Percentiles rank a stretch among this genome's conserved stretches.
Evolutionary conservation across 2,113 vertebrate species (phyloP).

Genomic region (Vimba vimba): DNA sequence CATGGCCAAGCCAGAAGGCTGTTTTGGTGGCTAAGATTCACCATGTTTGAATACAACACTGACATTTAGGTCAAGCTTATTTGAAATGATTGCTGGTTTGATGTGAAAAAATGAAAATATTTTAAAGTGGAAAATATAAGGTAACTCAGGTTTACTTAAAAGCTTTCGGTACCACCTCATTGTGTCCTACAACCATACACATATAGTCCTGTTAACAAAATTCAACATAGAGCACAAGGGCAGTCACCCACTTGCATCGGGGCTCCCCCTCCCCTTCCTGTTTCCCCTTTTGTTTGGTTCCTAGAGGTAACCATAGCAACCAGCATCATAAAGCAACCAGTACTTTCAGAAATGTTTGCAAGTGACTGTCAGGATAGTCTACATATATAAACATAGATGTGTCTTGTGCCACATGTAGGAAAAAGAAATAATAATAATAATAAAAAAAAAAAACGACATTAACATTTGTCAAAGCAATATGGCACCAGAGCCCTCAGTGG

Average conservation of each 20-base stretch:
- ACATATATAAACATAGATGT: constrained; percentile 26
- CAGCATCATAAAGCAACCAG: constrained; percentile 57
- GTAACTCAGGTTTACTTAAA: background rate
- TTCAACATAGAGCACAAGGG: constrained; percentile 43
- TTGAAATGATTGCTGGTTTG: background rate
- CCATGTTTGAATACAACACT: background rate
- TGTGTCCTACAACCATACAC: background rate
- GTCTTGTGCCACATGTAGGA: constrained; percentile 5
- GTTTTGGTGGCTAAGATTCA: background rate
- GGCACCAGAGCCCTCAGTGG: background rate
- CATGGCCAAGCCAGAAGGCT: background rate
- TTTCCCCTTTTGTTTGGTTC: background rate
- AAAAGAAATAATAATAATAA: background rate
- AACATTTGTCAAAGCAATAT: background rate
- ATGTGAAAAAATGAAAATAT: background rate
- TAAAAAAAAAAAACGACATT: background rate
- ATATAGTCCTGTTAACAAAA: constrained; percentile 45
- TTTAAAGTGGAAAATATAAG: background rate
- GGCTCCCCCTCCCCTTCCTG: constrained; percentile 43
- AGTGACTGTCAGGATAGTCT: constrained; percentile 44
- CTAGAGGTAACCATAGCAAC: constrained; percentile 61
- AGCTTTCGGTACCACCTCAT: background rate
- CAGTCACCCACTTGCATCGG: constrained; percentile 47
- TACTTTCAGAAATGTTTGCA: constrained; percentile 56
- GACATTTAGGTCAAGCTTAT: background rate